Evolutionary conservation across 2,797 vertebrate species (phyloP).

Genomic region (Acrossocheilus fasciatus): DNA sequence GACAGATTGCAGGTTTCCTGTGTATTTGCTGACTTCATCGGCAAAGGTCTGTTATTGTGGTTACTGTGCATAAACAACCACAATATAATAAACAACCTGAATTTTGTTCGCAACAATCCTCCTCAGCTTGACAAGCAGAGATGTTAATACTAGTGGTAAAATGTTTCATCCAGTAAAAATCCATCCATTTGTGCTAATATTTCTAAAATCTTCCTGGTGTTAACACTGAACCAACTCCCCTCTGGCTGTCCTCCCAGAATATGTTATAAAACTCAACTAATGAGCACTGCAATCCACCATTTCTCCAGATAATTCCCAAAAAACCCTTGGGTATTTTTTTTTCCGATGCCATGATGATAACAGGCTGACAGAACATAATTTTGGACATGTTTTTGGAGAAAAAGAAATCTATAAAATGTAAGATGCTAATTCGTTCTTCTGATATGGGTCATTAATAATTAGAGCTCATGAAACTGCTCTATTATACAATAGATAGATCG

Average conservation of each 20-base stretch:
- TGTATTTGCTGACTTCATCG: constrained; percentile 35
- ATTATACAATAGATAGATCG: not conserved
- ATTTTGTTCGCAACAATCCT: not conserved
- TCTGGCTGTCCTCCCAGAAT: constrained; percentile 50
- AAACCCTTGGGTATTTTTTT: constrained; percentile 2
- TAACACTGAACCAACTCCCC: not conserved
- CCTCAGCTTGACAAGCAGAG: not conserved
- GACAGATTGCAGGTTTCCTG: constrained; percentile 29
- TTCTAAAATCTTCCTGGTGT: constrained; percentile 28
- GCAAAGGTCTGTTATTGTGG: constrained; percentile 19
- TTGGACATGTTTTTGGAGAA: constrained; percentile 18
- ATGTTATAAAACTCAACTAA: constrained; percentile 30
- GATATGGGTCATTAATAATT: not conserved
- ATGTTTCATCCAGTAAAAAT: constrained; percentile 2
- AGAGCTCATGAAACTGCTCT: not conserved
- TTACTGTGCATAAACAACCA: constrained; percentile 15
- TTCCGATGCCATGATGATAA: constrained; percentile 10
- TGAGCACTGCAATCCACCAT: constrained; percentile 5
- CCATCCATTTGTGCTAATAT: constrained; percentile 21
- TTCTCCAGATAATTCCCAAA: constrained; percentile 15
- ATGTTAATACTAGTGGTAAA: not conserved
- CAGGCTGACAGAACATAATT: not conserved
- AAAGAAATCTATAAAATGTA: not conserved
- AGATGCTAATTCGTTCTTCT: not conserved
- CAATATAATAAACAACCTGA: constrained; percentile 2